Evolutionary conservation across 1,140 invertebrate genomes (phyloP).

Genomic region (Rhopalosiphum padi): DNA sequence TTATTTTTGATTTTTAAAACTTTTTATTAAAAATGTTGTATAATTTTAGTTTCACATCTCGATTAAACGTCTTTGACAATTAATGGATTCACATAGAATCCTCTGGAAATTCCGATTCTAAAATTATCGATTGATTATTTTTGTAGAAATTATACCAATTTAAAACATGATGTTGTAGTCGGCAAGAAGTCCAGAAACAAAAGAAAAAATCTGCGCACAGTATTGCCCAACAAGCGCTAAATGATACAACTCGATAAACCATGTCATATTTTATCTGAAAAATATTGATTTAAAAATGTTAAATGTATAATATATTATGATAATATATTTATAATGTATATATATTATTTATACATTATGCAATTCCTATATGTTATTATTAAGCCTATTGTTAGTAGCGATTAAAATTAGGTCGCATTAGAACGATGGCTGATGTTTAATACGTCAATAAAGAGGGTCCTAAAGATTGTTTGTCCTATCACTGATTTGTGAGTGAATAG

Average conservation of each 20-base stretch:
- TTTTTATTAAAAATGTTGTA: background rate
- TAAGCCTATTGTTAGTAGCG: no score
- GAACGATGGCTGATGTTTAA: no score
- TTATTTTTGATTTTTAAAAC: background rate
- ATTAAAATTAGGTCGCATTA: no score
- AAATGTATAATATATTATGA: no score
- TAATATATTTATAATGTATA: no score
- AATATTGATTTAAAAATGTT: background rate
- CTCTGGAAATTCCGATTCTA: background rate
- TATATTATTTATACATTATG: no score
- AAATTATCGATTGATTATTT: background rate
- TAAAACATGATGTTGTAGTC: background rate
- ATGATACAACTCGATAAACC: background rate
- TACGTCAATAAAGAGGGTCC: no score
- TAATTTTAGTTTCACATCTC: background rate
- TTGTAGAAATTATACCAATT: background rate
- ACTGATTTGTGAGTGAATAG: no score
- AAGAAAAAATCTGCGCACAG: conserved; percentile 4
- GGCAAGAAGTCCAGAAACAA: conserved; percentile 6
- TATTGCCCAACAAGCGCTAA: background rate
- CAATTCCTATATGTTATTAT: no score
- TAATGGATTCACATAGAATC: background rate
- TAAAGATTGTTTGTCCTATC: no score
- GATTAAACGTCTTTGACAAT: background rate
- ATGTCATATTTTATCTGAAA: background rate